phyloP scores from a whole-genome alignment of 2,888 invertebrate genomes.

The Hymenopus coronatus region DNA sequence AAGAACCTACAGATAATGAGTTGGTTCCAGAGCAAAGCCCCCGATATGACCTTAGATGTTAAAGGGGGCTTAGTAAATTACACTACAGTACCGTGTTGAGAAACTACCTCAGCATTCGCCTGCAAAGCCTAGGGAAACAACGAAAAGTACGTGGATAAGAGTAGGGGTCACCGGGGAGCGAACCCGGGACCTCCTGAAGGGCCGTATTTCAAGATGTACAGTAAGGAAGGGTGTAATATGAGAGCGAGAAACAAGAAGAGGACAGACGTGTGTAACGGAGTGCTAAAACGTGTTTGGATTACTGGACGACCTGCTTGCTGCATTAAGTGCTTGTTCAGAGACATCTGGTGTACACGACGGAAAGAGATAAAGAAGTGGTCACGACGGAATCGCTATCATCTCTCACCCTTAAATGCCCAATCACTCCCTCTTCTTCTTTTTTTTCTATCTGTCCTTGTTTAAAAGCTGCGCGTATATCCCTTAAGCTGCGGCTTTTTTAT shows the following conservation, averaged over 20 bases:
- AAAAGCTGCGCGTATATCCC: neutral
- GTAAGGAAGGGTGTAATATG: neutral
- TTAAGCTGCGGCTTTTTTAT: neutral
- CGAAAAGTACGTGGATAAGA: too few relatives aligned
- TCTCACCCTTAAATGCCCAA: neutral
- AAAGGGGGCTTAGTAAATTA: too few relatives aligned
- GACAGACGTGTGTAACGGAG: neutral
- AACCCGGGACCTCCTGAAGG: too few relatives aligned
- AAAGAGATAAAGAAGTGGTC: neutral
- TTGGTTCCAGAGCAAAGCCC: too few relatives aligned
- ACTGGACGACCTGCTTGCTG: neutral
- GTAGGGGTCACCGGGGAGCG: too few relatives aligned
- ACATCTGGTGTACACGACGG: neutral
- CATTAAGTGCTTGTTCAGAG: neutral
- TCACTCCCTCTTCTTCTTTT: neutral
- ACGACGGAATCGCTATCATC: neutral
- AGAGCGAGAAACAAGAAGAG: neutral
- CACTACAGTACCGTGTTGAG: too few relatives aligned
- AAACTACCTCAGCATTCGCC: too few relatives aligned
- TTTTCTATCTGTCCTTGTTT: neutral
- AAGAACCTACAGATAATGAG: too few relatives aligned
- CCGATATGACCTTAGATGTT: too few relatives aligned
- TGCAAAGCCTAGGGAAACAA: too few relatives aligned
- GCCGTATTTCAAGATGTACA: neutral
- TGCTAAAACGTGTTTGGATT: conserved; percentile 7